phyloP scores from a whole-genome alignment of 2,113 vertebrate species.

The Tichodroma muraria region DNA sequence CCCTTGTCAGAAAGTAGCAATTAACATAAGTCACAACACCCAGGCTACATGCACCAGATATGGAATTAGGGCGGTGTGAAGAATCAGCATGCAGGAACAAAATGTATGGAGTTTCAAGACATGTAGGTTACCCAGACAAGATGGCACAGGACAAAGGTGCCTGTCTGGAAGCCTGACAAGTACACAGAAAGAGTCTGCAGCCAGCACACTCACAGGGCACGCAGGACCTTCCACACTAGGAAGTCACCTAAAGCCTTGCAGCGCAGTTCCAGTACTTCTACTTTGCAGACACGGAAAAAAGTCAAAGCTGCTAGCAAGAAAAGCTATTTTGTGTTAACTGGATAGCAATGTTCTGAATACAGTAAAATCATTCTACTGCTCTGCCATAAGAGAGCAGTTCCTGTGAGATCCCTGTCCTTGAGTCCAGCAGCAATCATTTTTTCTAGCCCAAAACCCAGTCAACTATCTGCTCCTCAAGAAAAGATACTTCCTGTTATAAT shows the following conservation, averaged over 20 bases:
- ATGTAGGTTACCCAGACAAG: neutral
- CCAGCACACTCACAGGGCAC: fast-evolving
- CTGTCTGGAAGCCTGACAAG: neutral
- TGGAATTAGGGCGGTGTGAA: neutral
- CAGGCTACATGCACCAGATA: neutral
- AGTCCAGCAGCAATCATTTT: neutral
- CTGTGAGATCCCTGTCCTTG: neutral
- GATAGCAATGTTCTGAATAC: neutral
- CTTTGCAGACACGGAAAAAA: neutral
- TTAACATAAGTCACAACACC: neutral
- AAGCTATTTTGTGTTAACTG: neutral
- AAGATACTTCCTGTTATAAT: neutral
- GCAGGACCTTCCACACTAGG: neutral
- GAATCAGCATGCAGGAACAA: neutral
- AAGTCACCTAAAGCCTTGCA: neutral
- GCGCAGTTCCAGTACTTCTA: neutral
- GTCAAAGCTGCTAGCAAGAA: neutral
- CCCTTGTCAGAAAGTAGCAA: neutral
- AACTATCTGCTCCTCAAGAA: neutral
- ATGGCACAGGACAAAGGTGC: neutral
- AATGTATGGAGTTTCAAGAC: neutral
- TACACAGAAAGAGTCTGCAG: neutral
- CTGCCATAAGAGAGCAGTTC: neutral
- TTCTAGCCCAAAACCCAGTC: neutral
- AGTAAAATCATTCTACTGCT: neutral